A percentile compares a stretch with the other conserved stretches of the same genome.
These are phyloP conservation scores for Chaetorhynchus papuensis DNA, from an alignment of 2,113 vertebrate species.

Conservation along the genomic window DNA sequence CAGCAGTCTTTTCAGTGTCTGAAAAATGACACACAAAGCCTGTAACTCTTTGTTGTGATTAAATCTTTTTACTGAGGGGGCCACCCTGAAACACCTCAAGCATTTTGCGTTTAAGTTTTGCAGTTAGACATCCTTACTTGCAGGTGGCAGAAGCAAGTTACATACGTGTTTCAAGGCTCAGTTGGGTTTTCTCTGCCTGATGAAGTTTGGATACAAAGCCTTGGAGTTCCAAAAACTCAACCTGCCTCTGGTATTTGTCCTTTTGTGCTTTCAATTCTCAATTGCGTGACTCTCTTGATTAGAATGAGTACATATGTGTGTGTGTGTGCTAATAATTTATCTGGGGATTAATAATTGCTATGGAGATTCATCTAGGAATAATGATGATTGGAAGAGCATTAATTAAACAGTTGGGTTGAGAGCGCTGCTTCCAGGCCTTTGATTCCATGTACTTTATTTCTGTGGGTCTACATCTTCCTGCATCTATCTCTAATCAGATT, in stretches of 20 bases:
- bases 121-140: background rate
- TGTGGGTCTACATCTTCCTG: background rate
- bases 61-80: background rate
- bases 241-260: background rate
- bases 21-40: background rate
- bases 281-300: background rate
- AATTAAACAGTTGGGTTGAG: background rate
- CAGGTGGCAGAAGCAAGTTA: background rate
- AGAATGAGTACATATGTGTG: background rate
- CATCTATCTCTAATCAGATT: background rate
- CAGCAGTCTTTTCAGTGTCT: background rate
- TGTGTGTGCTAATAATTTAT: background rate
- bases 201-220: background rate
- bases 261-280: background rate
- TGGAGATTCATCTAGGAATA: constrained; percentile 27
- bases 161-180: background rate
- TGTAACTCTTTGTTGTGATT: background rate
- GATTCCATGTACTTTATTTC: background rate
- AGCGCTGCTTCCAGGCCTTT: constrained; percentile 19
- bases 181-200: background rate
- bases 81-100: background rate
- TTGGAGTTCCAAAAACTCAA: background rate
- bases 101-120: background rate
- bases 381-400: constrained; percentile 29
- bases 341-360: constrained; percentile 24